These are phyloP conservation scores for Punctoribates punctum DNA, from an alignment of 2,888 invertebrate species.

Conservation along the genomic window DNA sequence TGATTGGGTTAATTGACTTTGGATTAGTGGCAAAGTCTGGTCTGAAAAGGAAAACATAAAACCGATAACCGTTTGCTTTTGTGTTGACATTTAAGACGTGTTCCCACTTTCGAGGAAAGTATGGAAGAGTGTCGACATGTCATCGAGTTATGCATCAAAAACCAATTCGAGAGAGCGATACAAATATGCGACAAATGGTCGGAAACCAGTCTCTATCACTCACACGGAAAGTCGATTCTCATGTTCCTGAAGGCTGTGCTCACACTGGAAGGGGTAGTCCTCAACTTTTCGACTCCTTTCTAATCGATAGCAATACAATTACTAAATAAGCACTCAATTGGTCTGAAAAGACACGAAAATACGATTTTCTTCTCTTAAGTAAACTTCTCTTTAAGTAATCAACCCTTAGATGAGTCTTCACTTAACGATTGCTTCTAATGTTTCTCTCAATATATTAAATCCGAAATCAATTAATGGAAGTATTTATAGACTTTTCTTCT, in stretches of 20 bases:
- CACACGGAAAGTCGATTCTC: constrained; percentile 39
- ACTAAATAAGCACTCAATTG: background rate
- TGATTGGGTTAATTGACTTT: too few species aligned
- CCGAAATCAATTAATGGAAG: too few species aligned
- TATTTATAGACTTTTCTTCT: too few species aligned
- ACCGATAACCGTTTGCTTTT: too few species aligned
- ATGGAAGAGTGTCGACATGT: constrained; percentile 31
- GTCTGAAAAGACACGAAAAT: background rate
- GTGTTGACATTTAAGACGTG: too few species aligned
- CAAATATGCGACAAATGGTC: constrained; percentile 28
- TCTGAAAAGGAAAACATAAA: too few species aligned
- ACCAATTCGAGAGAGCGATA: constrained; percentile 29
- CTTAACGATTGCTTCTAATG: too few species aligned
- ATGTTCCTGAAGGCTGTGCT: constrained; percentile 29
- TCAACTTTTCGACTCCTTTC: too few species aligned
- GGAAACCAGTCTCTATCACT: constrained; percentile 29
- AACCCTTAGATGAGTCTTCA: too few species aligned
- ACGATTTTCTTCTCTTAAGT: background rate
- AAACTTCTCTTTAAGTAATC: too few species aligned
- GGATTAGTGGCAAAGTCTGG: too few species aligned
- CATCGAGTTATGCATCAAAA: constrained; percentile 36
- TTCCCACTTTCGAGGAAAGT: constrained; percentile 35
- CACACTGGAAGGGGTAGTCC: constrained; percentile 37
- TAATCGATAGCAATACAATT: background rate
- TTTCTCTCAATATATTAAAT: too few species aligned